A percentile compares a stretch with the other conserved stretches of the same genome.
phyloP scores from a whole-genome alignment of 2,797 vertebrate genomes.

The Eleutherodactylus coqui region DNA sequence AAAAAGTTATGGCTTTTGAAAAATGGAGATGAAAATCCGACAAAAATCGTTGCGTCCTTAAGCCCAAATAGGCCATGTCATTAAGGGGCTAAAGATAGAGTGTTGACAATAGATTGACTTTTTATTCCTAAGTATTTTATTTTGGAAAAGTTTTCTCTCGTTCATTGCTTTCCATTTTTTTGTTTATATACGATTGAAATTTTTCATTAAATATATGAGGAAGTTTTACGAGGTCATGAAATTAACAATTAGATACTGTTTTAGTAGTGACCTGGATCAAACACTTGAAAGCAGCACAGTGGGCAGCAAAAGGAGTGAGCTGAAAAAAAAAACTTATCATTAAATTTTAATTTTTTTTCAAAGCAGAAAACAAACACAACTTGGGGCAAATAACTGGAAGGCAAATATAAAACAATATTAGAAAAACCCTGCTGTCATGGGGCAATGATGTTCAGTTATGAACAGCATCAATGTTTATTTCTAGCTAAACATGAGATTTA shows the following conservation, averaged over 20 bases:
- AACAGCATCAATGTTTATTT: slow-evolving; percentile 69
- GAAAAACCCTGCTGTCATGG: slow-evolving; percentile 70
- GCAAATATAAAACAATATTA: slow-evolving; percentile 70
- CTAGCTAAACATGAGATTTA: slow-evolving; percentile 66
- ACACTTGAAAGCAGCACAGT: slow-evolving; percentile 74
- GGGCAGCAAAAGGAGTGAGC: slow-evolving; percentile 75
- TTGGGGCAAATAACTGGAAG: slow-evolving; percentile 75
- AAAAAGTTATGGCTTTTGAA: too few species aligned
- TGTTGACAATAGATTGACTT: too few species aligned
- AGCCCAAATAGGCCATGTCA: too few species aligned
- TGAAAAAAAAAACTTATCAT: slow-evolving; percentile 76
- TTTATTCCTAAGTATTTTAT: background rate
- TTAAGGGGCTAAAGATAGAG: too few species aligned
- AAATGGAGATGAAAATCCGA: too few species aligned
- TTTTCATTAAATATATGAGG: slow-evolving; percentile 61
- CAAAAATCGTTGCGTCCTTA: too few species aligned
- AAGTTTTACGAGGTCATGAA: slow-evolving; percentile 78
- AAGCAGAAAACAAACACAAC: slow-evolving; percentile 78
- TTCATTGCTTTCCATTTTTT: background rate
- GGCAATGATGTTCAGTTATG: slow-evolving; percentile 70
- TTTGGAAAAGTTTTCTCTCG: background rate
- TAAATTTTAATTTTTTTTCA: slow-evolving; percentile 81
- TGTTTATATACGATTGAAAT: background rate
- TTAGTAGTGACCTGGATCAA: slow-evolving; percentile 79
- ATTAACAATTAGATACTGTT: slow-evolving; percentile 80